These are phyloP conservation scores for Cancer borealis DNA, from an alignment of 2,888 invertebrate genomes.

Conservation along the genomic window DNA sequence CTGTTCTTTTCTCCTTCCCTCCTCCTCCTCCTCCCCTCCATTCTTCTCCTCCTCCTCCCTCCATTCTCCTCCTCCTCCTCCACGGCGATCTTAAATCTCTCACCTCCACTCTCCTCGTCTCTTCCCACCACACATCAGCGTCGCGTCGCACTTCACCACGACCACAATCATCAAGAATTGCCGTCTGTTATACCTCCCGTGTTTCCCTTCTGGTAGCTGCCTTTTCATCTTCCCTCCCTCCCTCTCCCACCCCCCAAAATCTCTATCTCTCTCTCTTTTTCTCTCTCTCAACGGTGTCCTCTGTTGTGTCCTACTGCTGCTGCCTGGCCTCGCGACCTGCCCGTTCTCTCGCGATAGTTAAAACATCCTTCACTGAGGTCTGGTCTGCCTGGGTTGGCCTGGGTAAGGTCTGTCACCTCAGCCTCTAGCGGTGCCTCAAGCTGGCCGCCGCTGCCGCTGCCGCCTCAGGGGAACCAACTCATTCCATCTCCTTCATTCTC, in stretches of 20 bases:
- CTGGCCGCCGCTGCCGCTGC: background rate
- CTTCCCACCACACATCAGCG: background rate
- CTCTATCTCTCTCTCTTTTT: background rate
- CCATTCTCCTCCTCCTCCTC: background rate
- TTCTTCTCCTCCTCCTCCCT: background rate
- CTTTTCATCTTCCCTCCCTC: background rate
- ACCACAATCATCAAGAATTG: background rate
- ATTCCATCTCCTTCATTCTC: slow-evolving; percentile 20
- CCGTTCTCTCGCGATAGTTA: background rate
- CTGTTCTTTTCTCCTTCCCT: background rate
- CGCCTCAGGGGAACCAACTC: background rate
- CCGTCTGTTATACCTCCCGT: background rate
- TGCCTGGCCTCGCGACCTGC: background rate
- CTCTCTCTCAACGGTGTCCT: background rate
- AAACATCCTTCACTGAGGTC: slow-evolving; percentile 8
- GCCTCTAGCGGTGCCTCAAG: background rate
- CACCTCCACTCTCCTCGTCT: background rate
- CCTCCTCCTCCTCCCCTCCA: background rate
- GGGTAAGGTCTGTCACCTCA: slow-evolving; percentile 26
- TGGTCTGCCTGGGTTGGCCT: background rate
- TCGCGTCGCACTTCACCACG: background rate
- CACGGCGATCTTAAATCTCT: background rate
- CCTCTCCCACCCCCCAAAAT: background rate
- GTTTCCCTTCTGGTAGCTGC: background rate
- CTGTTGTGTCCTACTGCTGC: background rate